These are phyloP conservation scores for Tinea pellionella DNA, from an alignment of 2,888 invertebrate genomes.

Conservation along the genomic window DNA sequence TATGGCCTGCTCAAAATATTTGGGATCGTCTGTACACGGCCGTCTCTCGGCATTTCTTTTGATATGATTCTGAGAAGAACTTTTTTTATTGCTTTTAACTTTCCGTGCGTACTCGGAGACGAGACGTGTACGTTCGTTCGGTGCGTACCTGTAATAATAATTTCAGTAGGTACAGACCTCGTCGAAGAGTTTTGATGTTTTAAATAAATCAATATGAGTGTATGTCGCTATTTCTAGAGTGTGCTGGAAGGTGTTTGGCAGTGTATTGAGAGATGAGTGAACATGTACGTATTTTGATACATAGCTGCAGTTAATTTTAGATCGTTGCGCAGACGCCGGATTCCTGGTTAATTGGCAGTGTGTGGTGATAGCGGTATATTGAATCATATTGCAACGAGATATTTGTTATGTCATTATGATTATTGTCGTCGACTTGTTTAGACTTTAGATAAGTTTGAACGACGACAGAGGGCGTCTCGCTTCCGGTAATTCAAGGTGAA, in stretches of 20 bases:
- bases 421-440: not conserved
- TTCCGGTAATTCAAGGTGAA: slow-evolving; percentile 4
- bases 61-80: slow-evolving; percentile 47
- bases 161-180: not conserved
- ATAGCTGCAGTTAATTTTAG: slow-evolving; percentile 70
- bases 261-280: slow-evolving; percentile 68
- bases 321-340: slow-evolving; percentile 68
- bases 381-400: slow-evolving; percentile 26
- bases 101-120: slow-evolving; percentile 5
- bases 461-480: not conserved
- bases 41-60: slow-evolving; percentile 46
- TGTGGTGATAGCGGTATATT: slow-evolving; percentile 51
- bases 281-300: slow-evolving; percentile 69
- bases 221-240: slow-evolving; percentile 57
- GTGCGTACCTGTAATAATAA: not conserved
- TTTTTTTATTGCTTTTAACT: slow-evolving; percentile 24
- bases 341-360: slow-evolving; percentile 65
- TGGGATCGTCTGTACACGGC: slow-evolving; percentile 47
- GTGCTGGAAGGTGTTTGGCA: slow-evolving; percentile 67
- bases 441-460: not conserved
- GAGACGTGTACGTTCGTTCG: not conserved
- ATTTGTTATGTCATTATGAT: not conserved
- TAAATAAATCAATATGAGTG: slow-evolving; percentile 57
- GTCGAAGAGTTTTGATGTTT: slow-evolving; percentile 16
- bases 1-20: slow-evolving; percentile 65